A percentile compares a stretch with the other conserved stretches of the same genome.
These are phyloP conservation scores for Mastomys coucha DNA, from an alignment of 2,113 vertebrate genomes.

Conservation along the genomic window DNA sequence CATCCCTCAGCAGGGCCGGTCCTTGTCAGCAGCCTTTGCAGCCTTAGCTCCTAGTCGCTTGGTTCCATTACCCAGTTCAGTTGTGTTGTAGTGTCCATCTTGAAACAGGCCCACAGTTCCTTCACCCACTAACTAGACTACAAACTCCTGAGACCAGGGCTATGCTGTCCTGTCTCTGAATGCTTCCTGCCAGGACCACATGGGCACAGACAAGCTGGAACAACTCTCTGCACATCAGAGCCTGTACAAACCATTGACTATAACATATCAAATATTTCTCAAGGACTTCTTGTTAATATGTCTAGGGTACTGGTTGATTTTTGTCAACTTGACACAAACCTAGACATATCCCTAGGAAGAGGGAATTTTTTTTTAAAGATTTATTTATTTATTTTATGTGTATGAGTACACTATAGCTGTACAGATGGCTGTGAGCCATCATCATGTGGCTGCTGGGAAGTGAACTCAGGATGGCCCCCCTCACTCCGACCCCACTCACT, in stretches of 20 bases:
- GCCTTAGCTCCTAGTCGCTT: not conserved
- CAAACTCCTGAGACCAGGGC: not conserved
- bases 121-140: accelerated
- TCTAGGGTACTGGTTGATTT: not conserved
- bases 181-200: not conserved
- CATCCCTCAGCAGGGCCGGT: not conserved
- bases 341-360: not conserved
- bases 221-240: not conserved
- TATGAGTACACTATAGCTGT: too few species aligned
- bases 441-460: too few species aligned
- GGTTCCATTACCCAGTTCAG: not conserved
- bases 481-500: too few species aligned
- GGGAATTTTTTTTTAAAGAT: not conserved
- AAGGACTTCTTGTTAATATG: not conserved
- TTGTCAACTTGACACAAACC: not conserved
- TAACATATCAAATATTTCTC: not conserved
- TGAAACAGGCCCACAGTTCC: not conserved
- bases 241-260: not conserved
- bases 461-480: too few species aligned
- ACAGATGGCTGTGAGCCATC: too few species aligned
- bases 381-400: too few species aligned
- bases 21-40: not conserved
- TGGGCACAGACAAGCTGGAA: not conserved
- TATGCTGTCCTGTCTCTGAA: not conserved
- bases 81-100: not conserved